Percentiles rank a stretch among this genome's conserved stretches.
phyloP scores from a whole-genome alignment of 1,140 invertebrate species.

The Tribolium castaneum region DNA sequence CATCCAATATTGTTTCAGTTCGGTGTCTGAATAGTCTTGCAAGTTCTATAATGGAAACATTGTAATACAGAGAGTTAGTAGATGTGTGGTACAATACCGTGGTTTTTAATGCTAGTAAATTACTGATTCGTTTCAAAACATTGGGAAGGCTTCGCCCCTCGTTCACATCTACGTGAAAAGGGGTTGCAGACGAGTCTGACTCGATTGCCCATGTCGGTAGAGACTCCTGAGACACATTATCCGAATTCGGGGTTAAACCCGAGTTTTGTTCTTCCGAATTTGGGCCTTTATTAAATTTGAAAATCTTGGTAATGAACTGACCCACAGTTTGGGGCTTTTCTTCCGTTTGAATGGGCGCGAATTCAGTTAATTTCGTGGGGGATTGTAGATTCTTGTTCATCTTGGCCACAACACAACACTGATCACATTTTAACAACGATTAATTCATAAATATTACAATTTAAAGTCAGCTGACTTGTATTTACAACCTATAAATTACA shows the following conservation, averaged over 20 bases:
- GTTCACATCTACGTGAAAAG: conserved; percentile 62
- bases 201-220: conserved; percentile 57
- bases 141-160: conserved; percentile 82
- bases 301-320: conserved; percentile 71
- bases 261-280: conserved; percentile 39
- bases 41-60: conserved; percentile 70
- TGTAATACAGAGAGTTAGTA: not conserved
- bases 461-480: conserved; percentile 14
- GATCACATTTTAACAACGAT: not conserved
- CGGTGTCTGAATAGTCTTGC: conserved; percentile 85
- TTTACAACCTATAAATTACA: conserved; percentile 6
- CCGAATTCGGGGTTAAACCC: conserved; percentile 21
- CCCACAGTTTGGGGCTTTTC: conserved; percentile 70
- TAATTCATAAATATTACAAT: conserved; percentile 9
- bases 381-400: conserved; percentile 77
- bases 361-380: conserved; percentile 79
- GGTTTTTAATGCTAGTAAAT: conserved; percentile 78
- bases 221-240: conserved; percentile 51
- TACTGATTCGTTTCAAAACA: conserved; percentile 83
- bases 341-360: conserved; percentile 77
- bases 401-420: conserved; percentile 7
- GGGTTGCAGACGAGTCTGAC: conserved; percentile 26
- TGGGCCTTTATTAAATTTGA: conserved; percentile 63
- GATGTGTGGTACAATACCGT: conserved; percentile 65
- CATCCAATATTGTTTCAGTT: conserved; percentile 98